Evolutionary conservation across 2,113 vertebrate species (phyloP), one percentile per base, ranked within the genome.

Genomic region (Tetraodon nigroviridis): DNA sequence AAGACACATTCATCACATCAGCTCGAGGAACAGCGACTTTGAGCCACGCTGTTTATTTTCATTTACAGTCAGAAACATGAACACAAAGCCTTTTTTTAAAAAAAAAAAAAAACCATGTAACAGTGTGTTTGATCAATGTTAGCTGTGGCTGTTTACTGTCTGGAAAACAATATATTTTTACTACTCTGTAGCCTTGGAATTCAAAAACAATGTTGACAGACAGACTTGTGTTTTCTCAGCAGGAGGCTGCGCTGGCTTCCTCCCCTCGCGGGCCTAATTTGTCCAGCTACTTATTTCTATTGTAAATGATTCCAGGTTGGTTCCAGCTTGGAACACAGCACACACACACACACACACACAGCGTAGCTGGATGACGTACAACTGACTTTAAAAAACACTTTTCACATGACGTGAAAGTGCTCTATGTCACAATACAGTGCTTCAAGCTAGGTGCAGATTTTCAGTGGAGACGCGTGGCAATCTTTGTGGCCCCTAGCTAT

Each of bases 191-290:
- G 63, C 50, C 61, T 58, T 48, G 42, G 69, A 56, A 15, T 12
- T 24, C 46, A n/a, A 40, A 51, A 67, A 55, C 14, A 53, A 71
- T 53, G 41, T 21, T 67, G 61, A 69, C 69, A 75, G 63, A 22
- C 47, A 78, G 78, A 75, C 74, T 76, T 69, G 78, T 82, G 73
- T 86, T 67, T 81, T 84, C 83, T 71, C 80, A 77, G 81, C 75
- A 67, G 69, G 84, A 72, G 55, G 14, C 32, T 42, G 10, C 48
- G 46, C 67, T 17, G 49, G 22, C 51, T 70, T 20, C 41, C 55
- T 61, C 69, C 60, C 53, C 78, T 80, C 67, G 13, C 52, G 45
- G 54, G 48, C 73, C 65, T 37, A 10, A 37, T 37, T 32, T 32
- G 29, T 32, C 29, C 29, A 10, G 29, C 4, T 32, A 32, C 29